Percentiles rank a stretch among this genome's conserved stretches.
Conservation (phyloP, 2,113 vertebrate genomes). For the Vulpes lagopus region DNA sequence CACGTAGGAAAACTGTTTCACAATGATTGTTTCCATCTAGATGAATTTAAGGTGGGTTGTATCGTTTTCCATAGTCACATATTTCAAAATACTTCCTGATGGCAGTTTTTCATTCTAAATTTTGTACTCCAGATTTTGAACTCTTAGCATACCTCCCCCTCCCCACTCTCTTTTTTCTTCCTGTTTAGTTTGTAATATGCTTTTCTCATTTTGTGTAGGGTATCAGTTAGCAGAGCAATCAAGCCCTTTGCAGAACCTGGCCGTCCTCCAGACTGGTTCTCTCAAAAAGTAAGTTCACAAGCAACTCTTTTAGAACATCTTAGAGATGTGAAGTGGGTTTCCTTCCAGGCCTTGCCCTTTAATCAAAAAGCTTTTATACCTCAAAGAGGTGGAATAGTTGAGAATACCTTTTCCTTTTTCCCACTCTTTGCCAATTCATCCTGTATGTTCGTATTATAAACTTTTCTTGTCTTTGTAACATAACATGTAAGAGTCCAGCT, state of each 20-base stretch:
- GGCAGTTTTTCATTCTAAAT: neutral
- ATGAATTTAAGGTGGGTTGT: neutral
- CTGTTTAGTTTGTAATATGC: conserved; percentile 12
- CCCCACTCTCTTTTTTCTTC: neutral
- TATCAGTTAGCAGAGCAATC: conserved; percentile 99
- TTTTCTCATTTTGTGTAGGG: conserved; percentile 87
- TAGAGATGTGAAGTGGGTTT: conserved; percentile 25
- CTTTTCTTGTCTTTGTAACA: neutral
- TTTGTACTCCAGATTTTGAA: conserved; percentile 43
- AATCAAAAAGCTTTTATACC: conserved; percentile 39
- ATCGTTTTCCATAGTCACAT: conserved; percentile 52
- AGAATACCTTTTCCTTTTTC: conserved; percentile 22
- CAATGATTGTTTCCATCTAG: neutral
- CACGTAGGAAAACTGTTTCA: neutral
- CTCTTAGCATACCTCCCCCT: neutral
- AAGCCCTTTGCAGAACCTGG: conserved; percentile 98
- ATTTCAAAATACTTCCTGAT: neutral
- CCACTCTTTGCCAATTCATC: neutral
- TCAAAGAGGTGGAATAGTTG: neutral
- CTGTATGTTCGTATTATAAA: neutral
- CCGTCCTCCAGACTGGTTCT: conserved; percentile 99
- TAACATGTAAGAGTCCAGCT: neutral
- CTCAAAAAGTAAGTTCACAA: conserved; percentile 93
- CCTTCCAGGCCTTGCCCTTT: neutral
- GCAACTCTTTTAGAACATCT: conserved; percentile 14